Evolutionary conservation across 2,888 invertebrate species (phyloP).

Genomic region (Rhodophaea formosa): DNA sequence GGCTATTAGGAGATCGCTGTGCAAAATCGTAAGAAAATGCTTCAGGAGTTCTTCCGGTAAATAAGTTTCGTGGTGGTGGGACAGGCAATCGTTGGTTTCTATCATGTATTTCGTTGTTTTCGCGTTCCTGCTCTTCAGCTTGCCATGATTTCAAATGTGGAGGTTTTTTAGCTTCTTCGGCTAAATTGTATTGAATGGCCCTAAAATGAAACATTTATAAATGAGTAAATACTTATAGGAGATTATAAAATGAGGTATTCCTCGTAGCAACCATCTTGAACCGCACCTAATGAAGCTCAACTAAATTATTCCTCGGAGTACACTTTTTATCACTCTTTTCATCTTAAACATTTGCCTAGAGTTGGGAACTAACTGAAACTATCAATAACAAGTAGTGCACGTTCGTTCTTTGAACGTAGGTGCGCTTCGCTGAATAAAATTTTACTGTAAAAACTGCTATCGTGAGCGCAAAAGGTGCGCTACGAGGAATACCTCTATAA

Average conservation of each 20-base stretch:
- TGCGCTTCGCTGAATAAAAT: too few species aligned
- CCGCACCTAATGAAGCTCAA: too few species aligned
- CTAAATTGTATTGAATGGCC: conserved; percentile 72
- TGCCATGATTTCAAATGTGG: conserved; percentile 61
- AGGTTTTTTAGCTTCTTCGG: conserved; percentile 71
- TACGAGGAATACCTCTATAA: too few species aligned
- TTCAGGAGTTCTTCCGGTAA: conserved; percentile 72
- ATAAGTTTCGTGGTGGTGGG: conserved; percentile 52
- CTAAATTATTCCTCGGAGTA: too few species aligned
- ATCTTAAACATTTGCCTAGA: too few species aligned
- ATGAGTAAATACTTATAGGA: conserved; percentile 8
- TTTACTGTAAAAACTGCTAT: too few species aligned
- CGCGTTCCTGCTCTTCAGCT: conserved; percentile 53
- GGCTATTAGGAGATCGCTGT: conserved; percentile 45
- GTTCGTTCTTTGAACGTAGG: too few species aligned
- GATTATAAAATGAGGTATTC: background rate
- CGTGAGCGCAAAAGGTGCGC: too few species aligned
- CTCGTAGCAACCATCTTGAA: too few species aligned
- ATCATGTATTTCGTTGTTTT: conserved; percentile 45
- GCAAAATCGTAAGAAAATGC: conserved; percentile 69
- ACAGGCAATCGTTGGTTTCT: conserved; percentile 41
- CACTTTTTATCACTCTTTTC: too few species aligned
- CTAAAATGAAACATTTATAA: conserved; percentile 39
- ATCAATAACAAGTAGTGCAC: too few species aligned
- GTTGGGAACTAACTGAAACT: too few species aligned